These are phyloP conservation scores for Acleris sparsana DNA, from an alignment of 2,888 invertebrate species.

Conservation along the genomic window DNA sequence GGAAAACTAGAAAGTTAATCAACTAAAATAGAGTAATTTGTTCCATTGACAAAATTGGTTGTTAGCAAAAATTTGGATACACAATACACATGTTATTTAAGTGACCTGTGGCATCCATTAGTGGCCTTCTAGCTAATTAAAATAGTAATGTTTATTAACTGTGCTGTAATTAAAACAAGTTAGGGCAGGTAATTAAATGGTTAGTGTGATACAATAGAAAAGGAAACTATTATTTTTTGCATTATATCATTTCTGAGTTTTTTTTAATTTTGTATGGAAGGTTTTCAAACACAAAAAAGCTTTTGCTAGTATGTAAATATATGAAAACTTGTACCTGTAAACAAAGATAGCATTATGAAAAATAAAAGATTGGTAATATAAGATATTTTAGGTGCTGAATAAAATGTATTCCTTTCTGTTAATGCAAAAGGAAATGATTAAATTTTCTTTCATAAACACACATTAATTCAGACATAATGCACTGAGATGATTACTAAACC, in stretches of 20 bases:
- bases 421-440: neutral
- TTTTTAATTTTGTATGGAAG: neutral
- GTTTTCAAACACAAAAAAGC: neutral
- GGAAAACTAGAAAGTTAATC: slow-evolving; percentile 17
- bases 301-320: neutral
- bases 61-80: slow-evolving; percentile 8
- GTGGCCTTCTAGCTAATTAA: slow-evolving; percentile 38
- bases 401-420: neutral
- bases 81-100: slow-evolving; percentile 15
- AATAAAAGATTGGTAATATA: too few species aligned
- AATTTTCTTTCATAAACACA: neutral
- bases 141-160: slow-evolving; percentile 36
- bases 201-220: neutral
- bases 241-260: neutral
- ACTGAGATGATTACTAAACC: slow-evolving; percentile 20
- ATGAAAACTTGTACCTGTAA: neutral
- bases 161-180: slow-evolving; percentile 26
- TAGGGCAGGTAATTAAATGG: slow-evolving; percentile 5
- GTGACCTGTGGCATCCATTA: slow-evolving; percentile 23
- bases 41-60: slow-evolving; percentile 15
- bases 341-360: neutral
- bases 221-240: neutral
- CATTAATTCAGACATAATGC: neutral
- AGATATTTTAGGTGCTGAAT: too few species aligned
- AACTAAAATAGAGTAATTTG: slow-evolving; percentile 14